Conservation (phyloP, 2,113 vertebrate genomes). For the Epinephelus fuscoguttatus region DNA sequence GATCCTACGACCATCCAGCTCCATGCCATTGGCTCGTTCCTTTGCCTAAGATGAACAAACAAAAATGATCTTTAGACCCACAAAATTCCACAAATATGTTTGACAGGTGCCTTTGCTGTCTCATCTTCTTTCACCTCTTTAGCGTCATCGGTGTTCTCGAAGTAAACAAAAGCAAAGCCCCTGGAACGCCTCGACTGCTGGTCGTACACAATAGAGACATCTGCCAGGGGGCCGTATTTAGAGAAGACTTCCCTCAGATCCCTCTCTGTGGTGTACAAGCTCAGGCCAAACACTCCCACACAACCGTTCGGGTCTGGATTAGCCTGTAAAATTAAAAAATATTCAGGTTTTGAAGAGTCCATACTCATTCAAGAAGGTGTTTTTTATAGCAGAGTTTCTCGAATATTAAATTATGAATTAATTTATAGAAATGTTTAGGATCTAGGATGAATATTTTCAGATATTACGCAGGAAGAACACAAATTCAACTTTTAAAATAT, state of each 20-base stretch:
- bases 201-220: constrained; percentile 95
- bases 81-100: not conserved
- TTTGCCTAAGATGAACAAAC: constrained; percentile 87
- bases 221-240: constrained; percentile 93
- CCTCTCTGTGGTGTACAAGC: constrained; percentile 95
- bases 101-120: not conserved
- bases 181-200: constrained; percentile 96
- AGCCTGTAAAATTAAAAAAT: constrained; percentile 79
- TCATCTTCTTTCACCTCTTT: constrained; percentile 86
- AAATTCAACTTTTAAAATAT: no score
- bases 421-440: not conserved
- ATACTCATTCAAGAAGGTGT: not conserved
- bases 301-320: constrained; percentile 97
- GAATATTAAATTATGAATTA: not conserved
- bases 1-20: constrained; percentile 95
- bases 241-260: constrained; percentile 97
- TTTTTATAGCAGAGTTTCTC: not conserved
- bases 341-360: not conserved
- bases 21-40: constrained; percentile 97
- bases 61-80: not conserved
- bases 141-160: constrained; percentile 93
- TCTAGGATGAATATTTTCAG: not conserved
- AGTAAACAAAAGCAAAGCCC: constrained; percentile 97
- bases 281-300: constrained; percentile 96
- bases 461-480: not conserved